These are phyloP conservation scores for Hofmannophila pseudospretella DNA, from an alignment of 2,888 invertebrate species.

Conservation along the genomic window DNA sequence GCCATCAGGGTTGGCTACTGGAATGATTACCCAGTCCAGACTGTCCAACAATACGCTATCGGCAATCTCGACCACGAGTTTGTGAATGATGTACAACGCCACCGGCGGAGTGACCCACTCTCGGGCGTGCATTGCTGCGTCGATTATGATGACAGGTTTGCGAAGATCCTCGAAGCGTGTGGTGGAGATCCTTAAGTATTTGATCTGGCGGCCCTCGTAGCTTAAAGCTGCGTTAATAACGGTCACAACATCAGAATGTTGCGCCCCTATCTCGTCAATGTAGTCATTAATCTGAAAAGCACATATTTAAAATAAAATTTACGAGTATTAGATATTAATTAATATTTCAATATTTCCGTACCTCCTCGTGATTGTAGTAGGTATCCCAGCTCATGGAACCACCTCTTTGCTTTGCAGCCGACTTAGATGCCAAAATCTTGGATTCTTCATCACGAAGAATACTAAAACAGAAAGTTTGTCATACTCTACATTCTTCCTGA, in stretches of 20 bases:
- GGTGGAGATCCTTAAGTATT: slow-evolving; percentile 78
- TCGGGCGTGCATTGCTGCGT: slow-evolving; percentile 81
- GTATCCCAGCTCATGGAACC: slow-evolving; percentile 53
- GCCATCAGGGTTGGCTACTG: slow-evolving; percentile 85
- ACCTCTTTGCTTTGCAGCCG: slow-evolving; percentile 34
- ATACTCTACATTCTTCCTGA: neutral
- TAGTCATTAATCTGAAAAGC: slow-evolving; percentile 71
- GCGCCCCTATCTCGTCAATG: slow-evolving; percentile 51
- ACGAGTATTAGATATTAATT: no score
- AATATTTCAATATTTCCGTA: slow-evolving; percentile 14
- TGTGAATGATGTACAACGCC: slow-evolving; percentile 81
- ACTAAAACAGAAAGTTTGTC: slow-evolving; percentile 24
- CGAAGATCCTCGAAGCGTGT: slow-evolving; percentile 53
- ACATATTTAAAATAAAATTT: no score
- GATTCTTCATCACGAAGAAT: slow-evolving; percentile 53
- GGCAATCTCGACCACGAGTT: slow-evolving; percentile 77
- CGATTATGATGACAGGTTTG: slow-evolving; percentile 79
- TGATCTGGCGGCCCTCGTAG: slow-evolving; percentile 78
- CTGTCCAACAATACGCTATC: slow-evolving; percentile 68
- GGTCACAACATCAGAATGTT: slow-evolving; percentile 68
- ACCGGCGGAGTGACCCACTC: slow-evolving; percentile 86
- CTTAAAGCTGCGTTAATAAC: slow-evolving; percentile 77
- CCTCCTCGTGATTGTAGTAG: slow-evolving; percentile 53
- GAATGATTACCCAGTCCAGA: slow-evolving; percentile 83
- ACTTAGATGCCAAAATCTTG: slow-evolving; percentile 28